Evolutionary conservation across 2,113 vertebrate species (phyloP).

Genomic region (Apodemus sylvaticus): DNA sequence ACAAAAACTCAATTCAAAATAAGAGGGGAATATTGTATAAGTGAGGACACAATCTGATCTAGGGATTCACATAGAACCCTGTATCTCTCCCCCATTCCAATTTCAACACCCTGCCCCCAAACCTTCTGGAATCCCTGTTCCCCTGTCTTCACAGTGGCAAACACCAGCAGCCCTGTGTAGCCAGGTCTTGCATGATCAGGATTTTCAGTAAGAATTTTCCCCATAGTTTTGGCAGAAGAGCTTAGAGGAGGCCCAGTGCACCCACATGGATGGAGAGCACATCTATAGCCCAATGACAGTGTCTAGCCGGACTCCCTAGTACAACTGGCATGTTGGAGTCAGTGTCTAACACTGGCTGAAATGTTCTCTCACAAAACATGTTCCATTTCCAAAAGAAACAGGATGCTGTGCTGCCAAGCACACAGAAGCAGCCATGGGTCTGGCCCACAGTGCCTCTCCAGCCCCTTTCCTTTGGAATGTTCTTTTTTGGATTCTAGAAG

Average conservation of each 20-base stretch:
- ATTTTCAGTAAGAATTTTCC: not conserved
- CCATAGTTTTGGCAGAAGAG: not conserved
- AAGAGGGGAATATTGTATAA: not conserved
- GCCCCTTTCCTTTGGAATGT: not conserved
- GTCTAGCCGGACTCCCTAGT: not conserved
- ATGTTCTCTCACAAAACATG: not conserved
- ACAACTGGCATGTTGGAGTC: not conserved
- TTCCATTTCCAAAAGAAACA: not conserved
- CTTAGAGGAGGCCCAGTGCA: not conserved
- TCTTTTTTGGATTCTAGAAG: not conserved
- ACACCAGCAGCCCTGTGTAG: not conserved
- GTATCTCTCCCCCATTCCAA: not conserved
- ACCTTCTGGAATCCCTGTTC: not conserved
- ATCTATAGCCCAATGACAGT: not conserved
- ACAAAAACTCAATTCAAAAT: not conserved
- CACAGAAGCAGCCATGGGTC: not conserved
- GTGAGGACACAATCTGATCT: not conserved
- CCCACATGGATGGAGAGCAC: not conserved
- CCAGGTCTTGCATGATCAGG: not conserved
- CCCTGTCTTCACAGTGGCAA: not conserved
- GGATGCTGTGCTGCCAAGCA: not conserved
- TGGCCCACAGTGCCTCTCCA: not conserved
- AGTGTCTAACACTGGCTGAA: not conserved
- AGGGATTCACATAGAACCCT: not conserved
- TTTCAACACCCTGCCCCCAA: not conserved